Base-by-base conservation (phyloP, 1,140 invertebrate species). In the Lordiphosa collinella region DNA sequence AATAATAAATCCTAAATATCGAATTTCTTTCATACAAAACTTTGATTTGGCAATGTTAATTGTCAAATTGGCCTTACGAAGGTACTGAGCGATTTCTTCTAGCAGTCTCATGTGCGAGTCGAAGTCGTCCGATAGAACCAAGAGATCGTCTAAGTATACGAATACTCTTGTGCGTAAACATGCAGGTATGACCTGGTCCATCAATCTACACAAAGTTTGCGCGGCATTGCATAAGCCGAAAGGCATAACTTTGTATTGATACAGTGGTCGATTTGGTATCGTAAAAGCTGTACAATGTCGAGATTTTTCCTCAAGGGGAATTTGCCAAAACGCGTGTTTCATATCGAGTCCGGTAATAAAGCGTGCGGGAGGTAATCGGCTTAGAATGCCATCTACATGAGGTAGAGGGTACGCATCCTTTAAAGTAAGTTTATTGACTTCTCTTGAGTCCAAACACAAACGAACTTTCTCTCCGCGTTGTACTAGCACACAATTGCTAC, bases 301-400 rank as follows among this genome's bases (percentile, higher is more conserved):
- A 34, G 32, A 34, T 10, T 34, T n/a, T n/a, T 11, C 8, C n/a
- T 34, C 32, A 10, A 34, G 32, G 5, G n/a, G n/a, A 34, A 34
- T 34, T 34, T 58, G 47, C 37, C 87, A 86, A 86, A 84, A 89
- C 0, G 87, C 86, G 18, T 79, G 60, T 47, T 86, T 89, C 11
- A 89, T 56, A 52, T 88, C 80, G 3, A 89, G 29, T 1, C 80
- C 72, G 37, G 75, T 62, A 6, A 75, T 66, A 35, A 43, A 67
- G 6, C 40, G 22, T 13, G 72, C 86, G 9, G 75, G 44, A 4
- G 49, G n/a, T n/a, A n/a, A n/a, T n/a, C n/a, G n/a, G n/a, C n/a
- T n/a, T n/a, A n/a, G n/a, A n/a, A n/a, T n/a, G n/a, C n/a, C n/a
- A n/a, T n/a, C n/a, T n/a, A n/a, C n/a, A n/a, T n/a, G n/a, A n/a